These are phyloP conservation scores for Shinisaurus crocodilurus DNA, from an alignment of 2,113 vertebrate genomes.

Conservation along the genomic window DNA sequence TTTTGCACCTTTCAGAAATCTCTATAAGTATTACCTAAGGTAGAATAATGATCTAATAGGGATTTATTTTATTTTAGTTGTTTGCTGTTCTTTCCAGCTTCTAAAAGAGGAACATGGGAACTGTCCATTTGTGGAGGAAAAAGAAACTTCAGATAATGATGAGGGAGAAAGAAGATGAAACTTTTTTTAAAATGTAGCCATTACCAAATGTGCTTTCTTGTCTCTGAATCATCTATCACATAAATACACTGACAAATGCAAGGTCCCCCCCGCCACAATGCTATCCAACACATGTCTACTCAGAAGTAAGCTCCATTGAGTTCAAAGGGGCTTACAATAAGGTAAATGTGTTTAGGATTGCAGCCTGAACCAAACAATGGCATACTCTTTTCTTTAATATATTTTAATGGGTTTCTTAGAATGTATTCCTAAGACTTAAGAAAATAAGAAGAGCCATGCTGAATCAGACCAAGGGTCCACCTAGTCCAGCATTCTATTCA, in stretches of 20 bases:
- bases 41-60: not conserved
- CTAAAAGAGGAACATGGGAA: slow-evolving; percentile 30
- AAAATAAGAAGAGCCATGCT: too few species aligned
- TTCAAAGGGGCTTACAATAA: too few species aligned
- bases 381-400: not conserved
- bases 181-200: not conserved
- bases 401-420: not conserved
- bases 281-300: too few species aligned
- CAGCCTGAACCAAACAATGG: not conserved
- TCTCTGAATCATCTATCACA: slow-evolving; percentile 27
- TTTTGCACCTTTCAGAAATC: slow-evolving; percentile 33
- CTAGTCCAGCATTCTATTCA: too few species aligned
- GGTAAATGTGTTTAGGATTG: not conserved
- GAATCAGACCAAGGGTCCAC: too few species aligned
- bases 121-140: slow-evolving; percentile 16
- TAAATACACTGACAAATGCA: not conserved
- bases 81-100: slow-evolving; percentile 16
- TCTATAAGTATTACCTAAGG: slow-evolving; percentile 11
- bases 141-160: slow-evolving; percentile 25
- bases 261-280: too few species aligned
- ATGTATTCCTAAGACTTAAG: not conserved
- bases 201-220: not conserved
- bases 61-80: slow-evolving; percentile 16
- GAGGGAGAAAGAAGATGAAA: slow-evolving; percentile 1
- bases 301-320: too few species aligned